These are phyloP conservation scores for Pelochelys cantorii DNA, from an alignment of 2,797 vertebrate species.

Conservation along the genomic window DNA sequence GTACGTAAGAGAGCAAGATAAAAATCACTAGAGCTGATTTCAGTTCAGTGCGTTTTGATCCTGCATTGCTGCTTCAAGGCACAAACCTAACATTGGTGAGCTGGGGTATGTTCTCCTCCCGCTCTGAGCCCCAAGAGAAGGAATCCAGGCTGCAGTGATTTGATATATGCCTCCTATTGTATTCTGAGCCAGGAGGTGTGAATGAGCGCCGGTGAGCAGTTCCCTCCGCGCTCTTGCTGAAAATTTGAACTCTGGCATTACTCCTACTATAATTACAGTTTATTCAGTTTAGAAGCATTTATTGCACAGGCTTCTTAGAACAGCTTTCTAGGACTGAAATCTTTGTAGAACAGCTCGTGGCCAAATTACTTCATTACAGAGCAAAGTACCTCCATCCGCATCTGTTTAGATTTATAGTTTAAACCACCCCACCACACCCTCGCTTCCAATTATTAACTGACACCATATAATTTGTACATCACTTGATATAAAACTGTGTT, in stretches of 20 bases:
- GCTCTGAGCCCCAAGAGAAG: background rate
- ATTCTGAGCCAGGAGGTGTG: background rate
- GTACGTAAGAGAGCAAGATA: conserved; percentile 62
- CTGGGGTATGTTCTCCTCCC: background rate
- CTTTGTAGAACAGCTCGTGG: background rate
- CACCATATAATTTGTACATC: conserved; percentile 61
- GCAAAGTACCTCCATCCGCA: background rate
- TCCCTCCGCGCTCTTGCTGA: conserved; percentile 22
- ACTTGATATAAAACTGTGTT: conserved; percentile 54
- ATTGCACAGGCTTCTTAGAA: conserved; percentile 14
- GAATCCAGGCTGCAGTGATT: background rate
- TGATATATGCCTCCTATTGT: background rate
- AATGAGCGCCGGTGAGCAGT: background rate
- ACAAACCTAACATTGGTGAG: conserved; percentile 29
- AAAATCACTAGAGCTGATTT: conserved; percentile 70
- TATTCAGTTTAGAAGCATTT: conserved; percentile 41
- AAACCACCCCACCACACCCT: background rate
- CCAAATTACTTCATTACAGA: conserved; percentile 62
- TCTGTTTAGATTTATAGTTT: conserved; percentile 45
- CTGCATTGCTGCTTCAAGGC: conserved; percentile 60
- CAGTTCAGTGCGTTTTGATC: conserved; percentile 69
- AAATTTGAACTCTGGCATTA: conserved; percentile 41
- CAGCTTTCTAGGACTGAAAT: conserved; percentile 6
- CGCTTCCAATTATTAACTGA: conserved; percentile 57
- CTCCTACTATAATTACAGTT: conserved; percentile 61